phyloP scores from a whole-genome alignment of 2,888 invertebrate species.

The Antheraea assamensis region DNA sequence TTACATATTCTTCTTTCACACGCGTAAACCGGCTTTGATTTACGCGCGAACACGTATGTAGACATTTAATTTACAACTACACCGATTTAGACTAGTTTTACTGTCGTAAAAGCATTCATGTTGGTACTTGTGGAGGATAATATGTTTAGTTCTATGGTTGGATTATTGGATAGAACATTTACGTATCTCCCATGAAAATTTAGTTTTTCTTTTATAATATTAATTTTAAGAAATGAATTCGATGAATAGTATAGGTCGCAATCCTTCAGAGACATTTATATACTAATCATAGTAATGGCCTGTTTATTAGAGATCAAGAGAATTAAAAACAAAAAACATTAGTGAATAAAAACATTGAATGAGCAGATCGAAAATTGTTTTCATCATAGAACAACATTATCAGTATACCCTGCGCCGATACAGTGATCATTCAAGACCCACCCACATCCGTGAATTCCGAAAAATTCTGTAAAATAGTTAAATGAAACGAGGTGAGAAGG shows the following conservation, averaged over 20 bases:
- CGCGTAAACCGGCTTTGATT: slow-evolving; percentile 67
- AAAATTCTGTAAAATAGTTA: slow-evolving; percentile 39
- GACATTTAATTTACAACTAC: slow-evolving; percentile 58
- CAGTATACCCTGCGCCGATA: not conserved
- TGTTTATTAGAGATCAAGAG: no score
- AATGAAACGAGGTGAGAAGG: slow-evolving; percentile 47
- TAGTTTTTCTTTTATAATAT: not conserved
- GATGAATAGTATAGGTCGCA: not conserved
- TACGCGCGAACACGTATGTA: slow-evolving; percentile 54
- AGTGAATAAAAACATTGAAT: not conserved
- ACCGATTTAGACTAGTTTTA: slow-evolving; percentile 50
- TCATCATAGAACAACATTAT: slow-evolving; percentile 17
- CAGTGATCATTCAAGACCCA: slow-evolving; percentile 18
- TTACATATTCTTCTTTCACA: slow-evolving; percentile 43
- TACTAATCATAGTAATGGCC: no score
- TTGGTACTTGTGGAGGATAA: slow-evolving; percentile 1
- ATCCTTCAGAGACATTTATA: not conserved
- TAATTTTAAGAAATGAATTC: not conserved
- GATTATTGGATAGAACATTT: not conserved
- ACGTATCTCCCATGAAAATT: not conserved
- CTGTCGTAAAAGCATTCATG: slow-evolving; percentile 11
- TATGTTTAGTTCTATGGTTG: not conserved
- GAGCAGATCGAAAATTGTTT: slow-evolving; percentile 2
- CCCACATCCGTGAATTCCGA: slow-evolving; percentile 20
- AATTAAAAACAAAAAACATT: not conserved